These are phyloP conservation scores for Cassiopea xamachana DNA, from an alignment of 30 jellyfish, hydroid and myxozoan genomes.

Conservation along the genomic window DNA sequence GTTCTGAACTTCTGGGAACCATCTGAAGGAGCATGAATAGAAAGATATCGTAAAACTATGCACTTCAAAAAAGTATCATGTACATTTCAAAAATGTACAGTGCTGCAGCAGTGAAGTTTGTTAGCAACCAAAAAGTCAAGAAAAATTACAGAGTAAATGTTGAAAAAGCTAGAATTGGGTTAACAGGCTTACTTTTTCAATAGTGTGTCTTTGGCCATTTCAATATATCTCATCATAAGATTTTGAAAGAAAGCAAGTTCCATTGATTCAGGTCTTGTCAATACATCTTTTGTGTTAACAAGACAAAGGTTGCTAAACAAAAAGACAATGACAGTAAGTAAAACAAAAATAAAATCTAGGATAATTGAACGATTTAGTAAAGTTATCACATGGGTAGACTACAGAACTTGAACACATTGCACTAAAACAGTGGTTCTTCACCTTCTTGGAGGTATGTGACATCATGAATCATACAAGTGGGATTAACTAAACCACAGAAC, in stretches of 20 bases:
- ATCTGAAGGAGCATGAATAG: conserved; percentile 29
- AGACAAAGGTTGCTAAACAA: conserved; percentile 60
- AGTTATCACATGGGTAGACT: too few relatives aligned
- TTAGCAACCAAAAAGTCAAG: neutral
- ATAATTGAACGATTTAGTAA: too few relatives aligned
- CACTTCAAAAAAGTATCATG: neutral
- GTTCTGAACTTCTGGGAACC: conserved; percentile 98
- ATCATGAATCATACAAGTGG: too few relatives aligned
- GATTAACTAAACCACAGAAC: too few relatives aligned
- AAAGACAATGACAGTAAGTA: neutral
- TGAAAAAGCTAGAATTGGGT: too few relatives aligned
- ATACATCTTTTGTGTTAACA: conserved; percentile 67
- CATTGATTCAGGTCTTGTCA: conserved; percentile 77
- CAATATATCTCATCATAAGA: conserved; percentile 86
- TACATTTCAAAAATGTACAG: neutral
- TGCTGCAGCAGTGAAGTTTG: neutral
- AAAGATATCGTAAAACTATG: neutral
- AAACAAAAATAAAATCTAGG: too few relatives aligned
- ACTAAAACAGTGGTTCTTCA: too few relatives aligned
- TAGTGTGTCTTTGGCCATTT: conserved; percentile 78
- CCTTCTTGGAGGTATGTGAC: too few relatives aligned
- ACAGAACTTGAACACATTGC: too few relatives aligned
- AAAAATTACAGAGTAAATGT: too few relatives aligned
- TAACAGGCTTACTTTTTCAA: conserved; percentile 67
- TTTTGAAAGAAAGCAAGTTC: conserved; percentile 87